Conservation (phyloP, 1,140 invertebrate genomes). For the Potamilus streckersoni region DNA sequence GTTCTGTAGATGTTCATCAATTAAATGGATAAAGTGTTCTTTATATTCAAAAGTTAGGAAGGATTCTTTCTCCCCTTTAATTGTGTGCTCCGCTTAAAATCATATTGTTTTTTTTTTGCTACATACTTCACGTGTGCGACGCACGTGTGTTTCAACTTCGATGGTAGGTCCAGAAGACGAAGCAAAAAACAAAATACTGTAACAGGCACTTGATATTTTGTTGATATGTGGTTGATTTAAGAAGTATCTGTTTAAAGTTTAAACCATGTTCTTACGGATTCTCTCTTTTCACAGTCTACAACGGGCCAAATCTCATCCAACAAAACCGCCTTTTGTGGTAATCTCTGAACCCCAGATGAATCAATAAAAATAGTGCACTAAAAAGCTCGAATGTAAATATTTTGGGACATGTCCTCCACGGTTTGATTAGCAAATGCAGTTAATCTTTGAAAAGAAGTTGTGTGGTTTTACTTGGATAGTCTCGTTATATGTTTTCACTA, state of each 20-base stretch:
- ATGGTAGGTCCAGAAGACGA: slow-evolving; percentile 22
- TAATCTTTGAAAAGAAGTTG: slow-evolving; percentile 37
- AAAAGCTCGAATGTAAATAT: slow-evolving; percentile 34
- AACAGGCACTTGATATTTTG: neutral
- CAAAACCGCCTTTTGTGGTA: slow-evolving; percentile 27
- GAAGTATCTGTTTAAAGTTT: neutral
- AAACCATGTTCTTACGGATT: neutral
- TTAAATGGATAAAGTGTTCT: slow-evolving; percentile 28
- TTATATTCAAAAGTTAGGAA: slow-evolving; percentile 34
- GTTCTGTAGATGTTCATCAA: slow-evolving; percentile 16
- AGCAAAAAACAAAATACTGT: slow-evolving; percentile 24
- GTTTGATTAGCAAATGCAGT: slow-evolving; percentile 16
- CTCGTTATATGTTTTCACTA: slow-evolving; percentile 21
- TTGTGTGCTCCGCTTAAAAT: slow-evolving; percentile 8
- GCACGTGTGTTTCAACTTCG: slow-evolving; percentile 23
- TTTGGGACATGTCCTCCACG: neutral
- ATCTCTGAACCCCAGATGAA: slow-evolving; percentile 18
- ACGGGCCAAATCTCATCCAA: slow-evolving; percentile 32
- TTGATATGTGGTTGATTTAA: neutral
- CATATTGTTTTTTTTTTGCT: slow-evolving; percentile 10
- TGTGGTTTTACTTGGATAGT: slow-evolving; percentile 32
- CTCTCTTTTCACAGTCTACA: slow-evolving; percentile 1
- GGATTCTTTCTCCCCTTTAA: slow-evolving; percentile 25
- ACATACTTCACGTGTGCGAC: slow-evolving; percentile 13
- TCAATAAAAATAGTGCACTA: slow-evolving; percentile 34